phyloP scores from a whole-genome alignment of 2,113 vertebrate species.

The Sebastes fasciatus region DNA sequence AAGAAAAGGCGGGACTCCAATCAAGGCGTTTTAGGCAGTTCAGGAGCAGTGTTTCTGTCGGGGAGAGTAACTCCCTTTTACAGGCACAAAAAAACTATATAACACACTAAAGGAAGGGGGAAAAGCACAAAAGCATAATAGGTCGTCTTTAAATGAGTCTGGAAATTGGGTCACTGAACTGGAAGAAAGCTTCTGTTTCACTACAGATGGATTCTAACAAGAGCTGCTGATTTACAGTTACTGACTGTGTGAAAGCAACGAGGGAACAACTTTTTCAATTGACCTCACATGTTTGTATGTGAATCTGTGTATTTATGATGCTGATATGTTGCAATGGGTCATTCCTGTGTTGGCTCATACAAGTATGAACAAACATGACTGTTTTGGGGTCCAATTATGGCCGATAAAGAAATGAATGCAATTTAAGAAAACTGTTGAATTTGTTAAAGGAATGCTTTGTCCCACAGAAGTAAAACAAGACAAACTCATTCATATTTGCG shows the following conservation, averaged over 20 bases:
- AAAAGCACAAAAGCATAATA: too few relatives aligned
- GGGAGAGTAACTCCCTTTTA: too few relatives aligned
- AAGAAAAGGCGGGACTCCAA: too few relatives aligned
- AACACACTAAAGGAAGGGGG: too few relatives aligned
- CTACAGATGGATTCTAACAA: neutral
- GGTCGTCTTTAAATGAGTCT: too few relatives aligned
- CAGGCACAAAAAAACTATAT: too few relatives aligned
- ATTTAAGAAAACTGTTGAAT: constrained; percentile 14
- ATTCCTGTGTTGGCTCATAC: constrained; percentile 32
- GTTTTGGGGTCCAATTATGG: constrained; percentile 31
- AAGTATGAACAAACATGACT: neutral
- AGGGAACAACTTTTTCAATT: neutral
- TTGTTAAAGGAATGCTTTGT: neutral
- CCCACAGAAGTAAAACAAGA: constrained; percentile 8
- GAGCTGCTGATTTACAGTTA: neutral
- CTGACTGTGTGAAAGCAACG: neutral
- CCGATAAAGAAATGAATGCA: constrained; percentile 12
- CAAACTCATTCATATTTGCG: neutral
- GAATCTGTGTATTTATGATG: neutral
- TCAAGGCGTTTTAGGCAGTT: too few relatives aligned
- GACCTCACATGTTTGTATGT: neutral
- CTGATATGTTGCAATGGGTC: constrained; percentile 17
- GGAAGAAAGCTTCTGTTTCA: constrained; percentile 3
- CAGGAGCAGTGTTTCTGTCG: too few relatives aligned
- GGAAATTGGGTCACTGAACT: neutral